Evolutionary conservation across 2,113 vertebrate genomes (phyloP), one percentile per base, ranked within the genome.

Genomic region (Neogale vison): DNA sequence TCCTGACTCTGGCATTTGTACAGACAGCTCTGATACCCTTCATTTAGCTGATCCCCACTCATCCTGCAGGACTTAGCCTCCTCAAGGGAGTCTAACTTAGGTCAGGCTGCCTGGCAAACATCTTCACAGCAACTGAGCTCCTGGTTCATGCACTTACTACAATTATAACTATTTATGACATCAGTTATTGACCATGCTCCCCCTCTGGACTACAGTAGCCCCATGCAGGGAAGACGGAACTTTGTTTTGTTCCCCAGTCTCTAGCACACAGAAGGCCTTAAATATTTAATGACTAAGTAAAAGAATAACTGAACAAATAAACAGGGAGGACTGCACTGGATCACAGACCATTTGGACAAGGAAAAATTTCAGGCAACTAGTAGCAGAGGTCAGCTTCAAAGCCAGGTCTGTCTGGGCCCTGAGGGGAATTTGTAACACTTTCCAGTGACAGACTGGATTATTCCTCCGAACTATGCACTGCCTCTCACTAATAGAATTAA

Each of bases 301-400:
- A 1, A 90, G 57, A 45, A 55, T 36, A 93, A 65, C 42, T 45
- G 42, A 86, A 76, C 29, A 86, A 79, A 82, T 81, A 94, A 82
- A 63, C 8, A 45, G 7, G 9, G 12, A 24, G 65, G 61, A 82
- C 2, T 81, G 42, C 59, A 55, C 0, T 89, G 21, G 45, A 45
- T 57, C 80, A 83, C 0, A 83, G 45, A 76, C 31, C n/a, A 90
- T 57, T 36, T 87, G 61, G 29, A 7, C 18, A 90, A 96, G 20
- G 17, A 90, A 95, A 72, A 87, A 14, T 52, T 39, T 87, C 74
- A 93, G 50, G 59, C 39, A 76, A 45, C 57, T 76, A 31, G 24
- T 85, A 29, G 47, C 85, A 85, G 71, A 88, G n/a, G 29, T 92
- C 39, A 80, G 63, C 42, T 89, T 92, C 65, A 76, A 86, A 92